Conservation (phyloP, 2,888 invertebrate species). For the Masnerella sp. region DNA sequence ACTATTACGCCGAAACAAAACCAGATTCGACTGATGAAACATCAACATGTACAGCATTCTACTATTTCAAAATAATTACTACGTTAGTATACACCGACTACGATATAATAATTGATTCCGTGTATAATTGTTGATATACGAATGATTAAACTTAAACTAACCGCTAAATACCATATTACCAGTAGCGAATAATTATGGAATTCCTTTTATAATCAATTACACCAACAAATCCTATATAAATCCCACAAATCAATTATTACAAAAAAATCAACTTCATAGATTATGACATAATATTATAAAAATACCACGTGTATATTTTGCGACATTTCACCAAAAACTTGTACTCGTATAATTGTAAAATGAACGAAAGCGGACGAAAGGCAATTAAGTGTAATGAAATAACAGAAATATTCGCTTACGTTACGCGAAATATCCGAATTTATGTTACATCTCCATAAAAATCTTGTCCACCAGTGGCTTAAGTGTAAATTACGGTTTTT, state of each 20-base stretch:
- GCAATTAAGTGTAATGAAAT: conserved; percentile 13
- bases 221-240: too few relatives aligned
- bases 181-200: background rate
- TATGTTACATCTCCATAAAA: conserved; percentile 24
- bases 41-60: too few relatives aligned
- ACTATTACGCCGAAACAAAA: too few relatives aligned
- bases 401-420: background rate
- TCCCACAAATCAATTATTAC: background rate
- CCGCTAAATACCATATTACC: background rate
- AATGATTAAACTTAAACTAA: background rate
- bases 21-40: too few relatives aligned
- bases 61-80: conserved; percentile 14
- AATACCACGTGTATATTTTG: too few relatives aligned
- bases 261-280: too few relatives aligned
- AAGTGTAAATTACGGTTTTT: conserved; percentile 31
- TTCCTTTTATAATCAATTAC: too few relatives aligned
- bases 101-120: conserved; percentile 4
- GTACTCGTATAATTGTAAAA: too few relatives aligned
- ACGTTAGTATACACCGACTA: background rate
- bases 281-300: too few relatives aligned
- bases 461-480: conserved; percentile 23
- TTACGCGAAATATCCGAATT: too few relatives aligned
- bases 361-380: background rate
- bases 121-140: background rate
- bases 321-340: too few relatives aligned